Base-by-base conservation (phyloP, 2,888 invertebrate genomes). In the Leptinotarsa tumamoca region DNA sequence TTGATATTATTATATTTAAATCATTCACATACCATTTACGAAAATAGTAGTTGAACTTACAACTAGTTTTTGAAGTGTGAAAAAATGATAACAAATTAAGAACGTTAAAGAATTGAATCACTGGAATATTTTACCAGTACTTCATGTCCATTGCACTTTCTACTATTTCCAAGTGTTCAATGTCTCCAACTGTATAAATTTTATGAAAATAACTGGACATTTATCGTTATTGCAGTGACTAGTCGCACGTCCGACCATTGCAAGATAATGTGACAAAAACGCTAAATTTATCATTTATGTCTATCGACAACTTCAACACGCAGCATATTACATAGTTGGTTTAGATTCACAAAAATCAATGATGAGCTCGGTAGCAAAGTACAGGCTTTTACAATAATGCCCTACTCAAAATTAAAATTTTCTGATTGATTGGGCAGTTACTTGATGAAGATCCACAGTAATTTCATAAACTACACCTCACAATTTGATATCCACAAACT, bases 61-160 rank as follows among this genome's bases (percentile, higher is more conserved):
- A n/a, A 18, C 58, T n/a, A 52, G 17, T 52, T 17, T 76, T 68
- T 58, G 51, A 73, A 74, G 58, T 68, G 50, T 70, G 51, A 67
- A 54, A 71, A 73, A 72, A 73, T 72, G 72, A 75, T 67, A 73
- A 72, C 66, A 77, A 71, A 74, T 67, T 63, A 75, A 72, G 68
- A 75, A 63, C 68, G 69, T 43, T 52, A 74, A 78, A 81, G 79
- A 79, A n/a, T 54, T 54, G 23, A 43, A 61, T 33, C 49, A 43
- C 70, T 17, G 18, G n/a, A 58, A 70, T 49, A 43, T 68, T 79
- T 81, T 74, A 77, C 78, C 74, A 80, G 83, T 83, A 82, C 83
- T 84, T 84, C 84, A 71, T 79, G 83, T 82, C 83, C 85, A 84
- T 85, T 84, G 83, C 84, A 84, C 84, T 83, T 84, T 83, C 82